Evolutionary conservation across 2,888 invertebrate species (phyloP).

Genomic region (Frankliniella intonsa): DNA sequence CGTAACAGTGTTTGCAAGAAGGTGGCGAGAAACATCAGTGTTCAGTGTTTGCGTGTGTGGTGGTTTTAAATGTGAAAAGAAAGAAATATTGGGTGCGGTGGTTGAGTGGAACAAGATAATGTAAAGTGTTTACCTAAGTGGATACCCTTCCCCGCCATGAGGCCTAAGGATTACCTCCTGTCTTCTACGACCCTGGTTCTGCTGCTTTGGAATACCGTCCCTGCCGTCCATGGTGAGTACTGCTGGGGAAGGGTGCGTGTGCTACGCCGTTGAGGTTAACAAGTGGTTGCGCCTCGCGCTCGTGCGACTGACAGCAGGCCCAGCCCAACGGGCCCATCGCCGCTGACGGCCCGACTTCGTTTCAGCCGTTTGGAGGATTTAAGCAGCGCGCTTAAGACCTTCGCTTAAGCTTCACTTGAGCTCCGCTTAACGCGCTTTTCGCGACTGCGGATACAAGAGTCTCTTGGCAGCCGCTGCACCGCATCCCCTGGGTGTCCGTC

Average conservation of each 20-base stretch:
- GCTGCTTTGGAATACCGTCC: background rate
- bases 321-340: background rate
- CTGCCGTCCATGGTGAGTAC: background rate
- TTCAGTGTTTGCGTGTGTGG: background rate
- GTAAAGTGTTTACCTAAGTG: background rate
- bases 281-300: background rate
- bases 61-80: background rate
- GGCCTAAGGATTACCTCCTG: slow-evolving; percentile 6
- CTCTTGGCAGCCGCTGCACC: too few species aligned
- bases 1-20: background rate
- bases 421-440: too few species aligned
- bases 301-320: background rate
- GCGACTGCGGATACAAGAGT: too few species aligned
- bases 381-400: too few species aligned
- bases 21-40: slow-evolving; percentile 6
- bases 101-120: slow-evolving; percentile 14
- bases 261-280: background rate
- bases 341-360: background rate
- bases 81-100: background rate
- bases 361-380: background rate
- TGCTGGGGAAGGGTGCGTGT: background rate
- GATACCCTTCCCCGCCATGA: slow-evolving; percentile 10
- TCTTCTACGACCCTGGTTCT: background rate
- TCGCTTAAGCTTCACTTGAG: too few species aligned
- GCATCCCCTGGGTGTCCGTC: too few species aligned